Evolutionary conservation across 2,888 invertebrate species (phyloP).

Genomic region (Cheilosia vernalis): DNA sequence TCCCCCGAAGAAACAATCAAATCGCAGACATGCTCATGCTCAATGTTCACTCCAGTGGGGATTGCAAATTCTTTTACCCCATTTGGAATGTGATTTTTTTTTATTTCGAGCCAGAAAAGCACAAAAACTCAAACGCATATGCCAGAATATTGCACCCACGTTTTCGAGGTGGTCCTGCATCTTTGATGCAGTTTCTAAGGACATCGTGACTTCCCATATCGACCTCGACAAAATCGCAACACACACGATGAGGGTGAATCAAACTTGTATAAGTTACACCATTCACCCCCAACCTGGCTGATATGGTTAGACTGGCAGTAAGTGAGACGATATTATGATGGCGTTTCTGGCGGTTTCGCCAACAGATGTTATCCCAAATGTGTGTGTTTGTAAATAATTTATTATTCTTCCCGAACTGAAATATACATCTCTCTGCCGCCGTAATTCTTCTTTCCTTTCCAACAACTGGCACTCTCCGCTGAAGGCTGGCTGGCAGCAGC

Average conservation of each 20-base stretch:
- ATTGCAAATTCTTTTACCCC: conserved; percentile 49
- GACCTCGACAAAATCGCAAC: not conserved
- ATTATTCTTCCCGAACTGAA: conserved; percentile 60
- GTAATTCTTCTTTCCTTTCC: conserved; percentile 56
- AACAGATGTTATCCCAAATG: conserved; percentile 63
- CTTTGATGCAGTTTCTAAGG: conserved; percentile 71
- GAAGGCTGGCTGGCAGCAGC: conserved; percentile 3
- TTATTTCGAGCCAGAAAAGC: conserved; percentile 8
- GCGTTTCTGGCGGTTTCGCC: conserved; percentile 53
- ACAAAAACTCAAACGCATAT: conserved; percentile 55
- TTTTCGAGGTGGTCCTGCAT: conserved; percentile 67
- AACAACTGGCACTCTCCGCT: not conserved
- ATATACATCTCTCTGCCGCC: conserved; percentile 38
- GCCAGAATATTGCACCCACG: conserved; percentile 59
- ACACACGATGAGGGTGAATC: conserved; percentile 35
- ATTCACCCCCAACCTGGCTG: not conserved
- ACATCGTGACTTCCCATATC: conserved; percentile 34
- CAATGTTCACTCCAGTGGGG: conserved; percentile 36
- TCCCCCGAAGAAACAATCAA: conserved; percentile 74
- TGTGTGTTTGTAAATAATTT: conserved; percentile 61
- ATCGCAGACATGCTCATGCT: conserved; percentile 58
- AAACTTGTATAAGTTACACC: conserved; percentile 4
- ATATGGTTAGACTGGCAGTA: not conserved
- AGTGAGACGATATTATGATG: conserved; percentile 21
- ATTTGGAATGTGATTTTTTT: conserved; percentile 36